These are phyloP conservation scores for Heliocidaris erythrogramma DNA, from an alignment of 35 echinoderm and acorn worm genomes.

Conservation along the genomic window DNA sequence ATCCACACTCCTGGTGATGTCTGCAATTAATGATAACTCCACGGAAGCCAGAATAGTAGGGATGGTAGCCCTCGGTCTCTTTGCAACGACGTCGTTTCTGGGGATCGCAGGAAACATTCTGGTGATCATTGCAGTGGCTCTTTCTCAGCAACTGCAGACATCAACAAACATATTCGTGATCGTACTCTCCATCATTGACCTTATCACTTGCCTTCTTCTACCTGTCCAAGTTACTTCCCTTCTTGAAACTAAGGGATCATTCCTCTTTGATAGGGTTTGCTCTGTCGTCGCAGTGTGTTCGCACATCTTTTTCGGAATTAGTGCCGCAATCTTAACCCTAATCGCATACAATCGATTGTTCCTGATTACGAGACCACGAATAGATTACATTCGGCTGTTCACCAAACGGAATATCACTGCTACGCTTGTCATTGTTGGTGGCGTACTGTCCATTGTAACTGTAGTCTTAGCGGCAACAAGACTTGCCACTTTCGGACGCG, in stretches of 20 bases:
- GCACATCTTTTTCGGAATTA: neutral
- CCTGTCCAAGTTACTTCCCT: slow-evolving; percentile 2
- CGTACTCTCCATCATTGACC: neutral
- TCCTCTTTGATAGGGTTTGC: neutral
- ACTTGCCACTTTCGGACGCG: neutral
- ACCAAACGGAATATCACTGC: neutral
- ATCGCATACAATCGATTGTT: slow-evolving; percentile 40
- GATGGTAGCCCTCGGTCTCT: neutral
- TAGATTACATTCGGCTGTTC: neutral
- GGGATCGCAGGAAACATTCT: slow-evolving; percentile 22
- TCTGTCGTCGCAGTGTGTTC: neutral
- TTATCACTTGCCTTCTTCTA: slow-evolving; percentile 21
- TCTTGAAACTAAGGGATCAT: neutral
- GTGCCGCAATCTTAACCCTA: neutral
- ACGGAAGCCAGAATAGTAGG: too few species aligned
- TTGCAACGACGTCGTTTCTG: slow-evolving; percentile 7
- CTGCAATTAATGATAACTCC: too few species aligned
- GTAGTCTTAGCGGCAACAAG: neutral
- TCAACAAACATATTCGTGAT: slow-evolving; percentile 28
- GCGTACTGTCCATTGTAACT: neutral
- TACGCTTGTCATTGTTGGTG: neutral
- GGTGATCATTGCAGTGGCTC: neutral
- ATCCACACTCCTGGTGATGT: too few species aligned
- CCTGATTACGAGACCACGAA: slow-evolving; percentile 2
- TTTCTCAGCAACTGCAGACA: slow-evolving; percentile 11